phyloP scores from a whole-genome alignment of 2,888 invertebrate genomes.

The Mythimna loreyi region DNA sequence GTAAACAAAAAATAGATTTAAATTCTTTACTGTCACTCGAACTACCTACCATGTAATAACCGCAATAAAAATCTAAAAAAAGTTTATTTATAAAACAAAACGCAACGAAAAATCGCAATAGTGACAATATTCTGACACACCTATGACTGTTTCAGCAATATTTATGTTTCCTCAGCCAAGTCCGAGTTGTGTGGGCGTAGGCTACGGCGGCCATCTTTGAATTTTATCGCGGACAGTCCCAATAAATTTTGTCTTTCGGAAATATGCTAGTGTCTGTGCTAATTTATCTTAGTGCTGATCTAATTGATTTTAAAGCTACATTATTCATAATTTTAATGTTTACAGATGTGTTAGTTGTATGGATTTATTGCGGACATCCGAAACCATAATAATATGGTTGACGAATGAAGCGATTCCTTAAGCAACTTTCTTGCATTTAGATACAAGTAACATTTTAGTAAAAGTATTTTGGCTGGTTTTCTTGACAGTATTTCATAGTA shows the following conservation, averaged over 20 bases:
- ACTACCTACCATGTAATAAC: neutral
- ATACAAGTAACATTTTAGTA: neutral
- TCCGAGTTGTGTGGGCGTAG: constrained; percentile 70
- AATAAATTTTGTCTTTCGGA: constrained; percentile 37
- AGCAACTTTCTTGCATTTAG: neutral
- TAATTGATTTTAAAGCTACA: constrained; percentile 31
- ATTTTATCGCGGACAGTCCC: constrained; percentile 61
- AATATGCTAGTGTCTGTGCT: constrained; percentile 25
- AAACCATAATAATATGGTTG: neutral
- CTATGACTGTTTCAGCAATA: constrained; percentile 79
- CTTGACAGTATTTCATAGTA: neutral
- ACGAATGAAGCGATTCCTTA: neutral
- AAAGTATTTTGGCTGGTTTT: too few relatives aligned
- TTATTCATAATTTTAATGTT: constrained; percentile 18
- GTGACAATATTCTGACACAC: constrained; percentile 76
- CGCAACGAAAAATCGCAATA: constrained; percentile 60
- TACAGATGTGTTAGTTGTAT: constrained; percentile 6
- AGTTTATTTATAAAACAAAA: constrained; percentile 52
- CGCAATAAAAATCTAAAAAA: constrained; percentile 13
- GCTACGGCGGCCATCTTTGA: constrained; percentile 61
- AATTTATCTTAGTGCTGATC: constrained; percentile 31
- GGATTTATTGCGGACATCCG: constrained; percentile 21
- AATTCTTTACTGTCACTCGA: neutral
- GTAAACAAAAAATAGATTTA: neutral
- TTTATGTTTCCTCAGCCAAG: constrained; percentile 85